phyloP scores from a whole-genome alignment of 1,140 invertebrate genomes.

The Pogonomyrmex barbatus region DNA sequence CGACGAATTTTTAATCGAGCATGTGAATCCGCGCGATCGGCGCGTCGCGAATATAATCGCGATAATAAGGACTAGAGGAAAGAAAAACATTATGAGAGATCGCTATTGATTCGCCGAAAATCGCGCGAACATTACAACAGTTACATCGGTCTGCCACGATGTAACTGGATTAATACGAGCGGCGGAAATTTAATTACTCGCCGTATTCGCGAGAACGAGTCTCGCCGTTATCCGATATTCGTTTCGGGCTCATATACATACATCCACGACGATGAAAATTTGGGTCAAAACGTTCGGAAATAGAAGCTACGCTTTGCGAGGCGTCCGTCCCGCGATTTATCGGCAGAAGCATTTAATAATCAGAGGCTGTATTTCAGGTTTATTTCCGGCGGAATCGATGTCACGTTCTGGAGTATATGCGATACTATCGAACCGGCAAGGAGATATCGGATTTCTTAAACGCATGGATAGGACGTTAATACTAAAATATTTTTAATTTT shows the following conservation, averaged over 20 bases:
- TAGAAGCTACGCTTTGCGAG: slow-evolving; percentile 39
- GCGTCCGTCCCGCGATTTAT: slow-evolving; percentile 53
- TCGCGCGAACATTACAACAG: slow-evolving; percentile 13
- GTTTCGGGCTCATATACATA: slow-evolving; percentile 35
- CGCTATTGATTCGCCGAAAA: slow-evolving; percentile 39
- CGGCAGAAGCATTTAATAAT: slow-evolving; percentile 60
- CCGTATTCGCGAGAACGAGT: slow-evolving; percentile 30
- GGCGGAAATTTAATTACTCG: slow-evolving; percentile 63
- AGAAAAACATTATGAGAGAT: slow-evolving; percentile 17
- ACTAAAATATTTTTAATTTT: slow-evolving; percentile 40
- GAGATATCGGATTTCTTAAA: slow-evolving; percentile 54
- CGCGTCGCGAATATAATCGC: slow-evolving; percentile 28
- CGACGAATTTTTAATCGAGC: not conserved
- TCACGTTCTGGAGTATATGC: slow-evolving; percentile 13
- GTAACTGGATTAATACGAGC: slow-evolving; percentile 41
- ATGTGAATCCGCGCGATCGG: not conserved
- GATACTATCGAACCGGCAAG: slow-evolving; percentile 34
- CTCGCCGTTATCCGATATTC: slow-evolving; percentile 48
- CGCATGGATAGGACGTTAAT: not conserved
- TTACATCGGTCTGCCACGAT: slow-evolving; percentile 37
- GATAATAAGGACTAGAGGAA: not conserved
- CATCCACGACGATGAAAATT: slow-evolving; percentile 38
- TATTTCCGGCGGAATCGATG: slow-evolving; percentile 52
- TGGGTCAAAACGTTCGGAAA: slow-evolving; percentile 61
- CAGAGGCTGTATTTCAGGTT: slow-evolving; percentile 54